phyloP scores from a whole-genome alignment of 2,113 vertebrate genomes.

The Piprites chloris region DNA sequence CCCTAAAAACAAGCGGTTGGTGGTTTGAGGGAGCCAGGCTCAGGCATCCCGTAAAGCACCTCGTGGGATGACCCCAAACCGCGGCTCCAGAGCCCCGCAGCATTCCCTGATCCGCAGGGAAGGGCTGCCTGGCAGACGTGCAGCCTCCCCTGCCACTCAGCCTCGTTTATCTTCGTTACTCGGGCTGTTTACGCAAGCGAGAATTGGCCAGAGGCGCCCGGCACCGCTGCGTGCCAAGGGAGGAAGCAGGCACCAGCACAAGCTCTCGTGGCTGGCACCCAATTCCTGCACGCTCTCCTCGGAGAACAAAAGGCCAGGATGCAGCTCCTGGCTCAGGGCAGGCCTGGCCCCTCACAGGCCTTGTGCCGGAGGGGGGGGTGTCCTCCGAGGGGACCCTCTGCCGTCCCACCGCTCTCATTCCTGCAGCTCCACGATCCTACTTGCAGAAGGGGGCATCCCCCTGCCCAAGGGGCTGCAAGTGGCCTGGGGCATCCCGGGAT shows the following conservation, averaged over 20 bases:
- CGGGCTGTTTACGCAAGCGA: not conserved
- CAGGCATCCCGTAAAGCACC: accelerated
- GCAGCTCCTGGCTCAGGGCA: not conserved
- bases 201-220: not conserved
- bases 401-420: not conserved
- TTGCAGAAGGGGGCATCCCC: not conserved
- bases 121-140: not conserved
- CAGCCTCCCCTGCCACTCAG: not conserved
- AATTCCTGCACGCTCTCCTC: not conserved
- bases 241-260: slow-evolving; percentile 21
- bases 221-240: not conserved
- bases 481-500: not conserved
- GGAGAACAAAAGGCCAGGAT: not conserved
- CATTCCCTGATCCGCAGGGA: not conserved
- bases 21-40: not conserved
- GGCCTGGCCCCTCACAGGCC: not conserved
- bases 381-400: not conserved
- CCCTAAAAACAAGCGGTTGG: accelerated
- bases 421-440: accelerated
- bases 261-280: slow-evolving; percentile 8
- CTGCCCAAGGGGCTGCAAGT: not conserved
- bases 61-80: accelerated
- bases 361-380: accelerated
- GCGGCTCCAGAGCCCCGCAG: not conserved
- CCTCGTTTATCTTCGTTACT: not conserved